Percentiles rank a stretch among this genome's conserved stretches.
Conservation (phyloP, 2,888 invertebrate species). For the Glaucopsyche alexis region DNA sequence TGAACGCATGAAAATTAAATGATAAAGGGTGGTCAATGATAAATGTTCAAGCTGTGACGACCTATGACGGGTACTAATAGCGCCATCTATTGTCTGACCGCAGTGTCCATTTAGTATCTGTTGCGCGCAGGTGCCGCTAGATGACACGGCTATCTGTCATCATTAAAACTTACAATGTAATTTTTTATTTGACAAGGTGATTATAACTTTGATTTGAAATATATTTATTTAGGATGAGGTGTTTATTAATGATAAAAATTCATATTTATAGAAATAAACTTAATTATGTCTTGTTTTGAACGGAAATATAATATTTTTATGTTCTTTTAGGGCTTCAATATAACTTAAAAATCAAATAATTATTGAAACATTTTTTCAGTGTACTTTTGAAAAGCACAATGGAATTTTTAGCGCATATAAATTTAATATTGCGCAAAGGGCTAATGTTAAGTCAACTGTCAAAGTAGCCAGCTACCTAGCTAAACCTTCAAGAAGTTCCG, state of each 20-base stretch:
- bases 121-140: constrained; percentile 47
- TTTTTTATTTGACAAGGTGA: not conserved
- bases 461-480: not conserved
- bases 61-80: constrained; percentile 65
- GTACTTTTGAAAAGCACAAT: not conserved
- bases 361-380: no score
- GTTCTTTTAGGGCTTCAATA: no score
- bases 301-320: no score
- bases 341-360: no score
- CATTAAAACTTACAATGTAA: constrained; percentile 29
- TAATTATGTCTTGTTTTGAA: no score
- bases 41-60: constrained; percentile 68
- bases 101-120: constrained; percentile 56
- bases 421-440: not conserved
- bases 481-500: constrained; percentile 41
- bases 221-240: no score
- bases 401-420: not conserved
- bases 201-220: not conserved
- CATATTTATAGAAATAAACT: no score
- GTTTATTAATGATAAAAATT: no score
- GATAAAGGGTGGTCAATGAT: constrained; percentile 59
- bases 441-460: not conserved
- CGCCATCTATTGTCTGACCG: constrained; percentile 69
- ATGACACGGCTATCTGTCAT: constrained; percentile 45
- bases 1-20: constrained; percentile 63